Evolutionary conservation across 2,113 vertebrate species (phyloP), one percentile per base, ranked within the genome.

Genomic region (Thamnophis sirtalis): DNA sequence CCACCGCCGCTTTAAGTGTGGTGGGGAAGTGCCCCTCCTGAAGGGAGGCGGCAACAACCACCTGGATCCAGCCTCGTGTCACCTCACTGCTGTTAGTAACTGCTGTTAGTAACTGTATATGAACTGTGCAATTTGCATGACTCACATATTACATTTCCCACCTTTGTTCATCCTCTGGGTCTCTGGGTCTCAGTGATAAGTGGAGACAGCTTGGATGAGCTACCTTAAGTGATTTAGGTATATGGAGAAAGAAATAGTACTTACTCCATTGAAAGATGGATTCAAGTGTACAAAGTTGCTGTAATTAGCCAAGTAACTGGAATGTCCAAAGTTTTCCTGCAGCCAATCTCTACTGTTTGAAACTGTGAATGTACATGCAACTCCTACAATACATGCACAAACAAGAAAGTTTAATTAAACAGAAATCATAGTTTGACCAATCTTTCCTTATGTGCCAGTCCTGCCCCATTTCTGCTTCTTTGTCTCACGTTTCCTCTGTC

Each of bases 291-390:
- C 51, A 15, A 95, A 88, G 5, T 93, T 90, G 9, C 19, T 22
- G 92, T 94, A 96, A 68, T 58, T 38, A 0, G 84, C 5, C 1
- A 88, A 94, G 6, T 9, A 10, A 6, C 90, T 84, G 3, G 94
- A 96, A 38, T 28, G 21, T 4, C 93, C 96, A 22, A 96, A 93
- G 80, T 95, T 95, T 11, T 68, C 21, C 33, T 92, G 49, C 55
- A 96, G 55, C 96, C 96, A 96, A 4, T 88, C 48, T 21, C 3
- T 21, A 60, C 93, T 95, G 54, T 26, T 73, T 2, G 80, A 26
- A 2, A 73, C 26, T 22, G 73, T 92, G 87, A 93, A 95, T 0
- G 93, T 96, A 56, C 96, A 96, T 6, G 91, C 96, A 13, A n/a
- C 84, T 56, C 96, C 96, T 96, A 84, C 21, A 93, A 87, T 58